These are phyloP conservation scores for Limnodromus scolopaceus DNA, from an alignment of 2,797 vertebrate species.

Conservation along the genomic window DNA sequence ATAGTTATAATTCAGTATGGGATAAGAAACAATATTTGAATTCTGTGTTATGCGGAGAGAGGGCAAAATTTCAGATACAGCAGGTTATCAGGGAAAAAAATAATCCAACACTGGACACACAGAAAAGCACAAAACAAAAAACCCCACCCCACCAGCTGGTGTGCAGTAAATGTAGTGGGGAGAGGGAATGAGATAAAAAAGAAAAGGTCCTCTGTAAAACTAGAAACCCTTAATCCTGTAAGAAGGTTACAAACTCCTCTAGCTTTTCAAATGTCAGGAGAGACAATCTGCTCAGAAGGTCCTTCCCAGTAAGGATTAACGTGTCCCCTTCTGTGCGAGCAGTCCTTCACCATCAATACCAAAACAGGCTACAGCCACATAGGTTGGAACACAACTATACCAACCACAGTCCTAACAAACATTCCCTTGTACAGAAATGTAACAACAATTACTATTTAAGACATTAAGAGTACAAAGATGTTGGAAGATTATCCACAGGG, in stretches of 20 bases:
- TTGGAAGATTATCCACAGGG: background rate
- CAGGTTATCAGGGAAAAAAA: background rate
- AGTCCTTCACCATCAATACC: background rate
- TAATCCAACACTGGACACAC: background rate
- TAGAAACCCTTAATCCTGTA: background rate
- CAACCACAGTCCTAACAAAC: background rate
- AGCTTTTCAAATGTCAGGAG: background rate
- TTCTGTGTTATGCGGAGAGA: rapidly evolving
- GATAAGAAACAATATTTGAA: background rate
- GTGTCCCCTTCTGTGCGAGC: rapidly evolving
- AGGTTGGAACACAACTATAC: background rate
- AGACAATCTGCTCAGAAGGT: background rate
- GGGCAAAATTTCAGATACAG: background rate
- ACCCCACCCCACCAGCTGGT: background rate
- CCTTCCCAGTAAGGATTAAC: background rate
- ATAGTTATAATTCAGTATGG: background rate
- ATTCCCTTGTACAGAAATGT: background rate
- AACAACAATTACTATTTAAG: background rate
- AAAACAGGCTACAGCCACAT: background rate
- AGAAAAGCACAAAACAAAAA: background rate
- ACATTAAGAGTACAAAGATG: background rate
- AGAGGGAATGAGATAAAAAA: rapidly evolving
- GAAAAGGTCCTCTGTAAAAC: background rate
- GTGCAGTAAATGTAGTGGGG: rapidly evolving
- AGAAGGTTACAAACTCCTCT: background rate